These are phyloP conservation scores for Myanophis thanlyinensis DNA, from an alignment of 2,113 vertebrate species.

Conservation along the genomic window DNA sequence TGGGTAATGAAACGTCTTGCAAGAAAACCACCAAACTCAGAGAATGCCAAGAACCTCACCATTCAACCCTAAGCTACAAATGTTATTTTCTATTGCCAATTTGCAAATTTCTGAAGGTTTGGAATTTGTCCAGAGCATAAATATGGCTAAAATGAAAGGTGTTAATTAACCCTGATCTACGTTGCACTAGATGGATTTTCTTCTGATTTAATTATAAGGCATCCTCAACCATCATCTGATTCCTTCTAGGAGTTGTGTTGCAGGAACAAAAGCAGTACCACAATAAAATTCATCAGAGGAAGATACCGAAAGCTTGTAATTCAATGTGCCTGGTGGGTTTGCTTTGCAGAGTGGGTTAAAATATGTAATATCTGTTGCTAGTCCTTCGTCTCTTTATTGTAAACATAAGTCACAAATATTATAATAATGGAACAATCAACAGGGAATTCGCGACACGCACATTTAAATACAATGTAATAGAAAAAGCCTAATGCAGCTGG, in stretches of 20 bases:
- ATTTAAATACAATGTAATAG: conserved; percentile 15
- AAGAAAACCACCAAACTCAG: no score
- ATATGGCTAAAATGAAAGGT: background rate
- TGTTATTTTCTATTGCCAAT: background rate
- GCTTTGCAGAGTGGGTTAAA: background rate
- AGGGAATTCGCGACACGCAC: background rate
- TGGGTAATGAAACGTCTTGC: no score
- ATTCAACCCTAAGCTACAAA: no score
- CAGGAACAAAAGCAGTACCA: background rate
- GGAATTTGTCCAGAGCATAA: background rate
- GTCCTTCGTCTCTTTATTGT: conserved; percentile 4
- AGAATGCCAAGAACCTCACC: no score
- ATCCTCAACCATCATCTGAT: background rate
- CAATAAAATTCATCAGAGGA: background rate
- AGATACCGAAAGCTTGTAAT: background rate
- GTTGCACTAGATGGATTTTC: background rate
- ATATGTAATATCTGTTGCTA: background rate
- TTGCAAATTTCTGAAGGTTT: background rate
- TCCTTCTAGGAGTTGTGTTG: background rate
- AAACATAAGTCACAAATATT: conserved; percentile 27
- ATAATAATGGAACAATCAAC: conserved; percentile 24
- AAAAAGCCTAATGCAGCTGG: background rate
- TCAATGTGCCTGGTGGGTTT: background rate
- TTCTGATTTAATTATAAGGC: background rate
- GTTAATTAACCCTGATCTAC: background rate